Base-by-base conservation (phyloP, 2,113 vertebrate species). In the Trichechus manatus region DNA sequence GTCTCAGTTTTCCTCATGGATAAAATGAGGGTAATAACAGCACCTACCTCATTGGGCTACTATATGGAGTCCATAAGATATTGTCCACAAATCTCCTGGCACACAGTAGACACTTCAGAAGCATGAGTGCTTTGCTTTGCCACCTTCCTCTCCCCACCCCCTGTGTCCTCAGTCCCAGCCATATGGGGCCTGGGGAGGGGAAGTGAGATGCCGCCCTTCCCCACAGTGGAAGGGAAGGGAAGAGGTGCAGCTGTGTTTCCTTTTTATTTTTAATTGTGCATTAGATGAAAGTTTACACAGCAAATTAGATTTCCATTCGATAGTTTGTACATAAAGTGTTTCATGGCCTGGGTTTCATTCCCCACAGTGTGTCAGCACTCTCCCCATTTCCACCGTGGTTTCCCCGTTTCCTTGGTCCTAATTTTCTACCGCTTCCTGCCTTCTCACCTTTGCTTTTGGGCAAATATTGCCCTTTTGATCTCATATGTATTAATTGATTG, bases 121-220 rank as follows among this genome's bases (percentile, higher is more conserved):
- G 44, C n/a, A n/a, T 9, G 56, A 92, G 61, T 83, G 79, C 29
- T 91, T 61, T 85, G 78, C 85, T n/a, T 68, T 47, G 81, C 77
- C 39, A 85, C 53, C 39, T 70, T 27, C 90, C 39, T 31, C 22
- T 59, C 80, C 39, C 39, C 33, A 20, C 27, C 50, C 25, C n/a
- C 81, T 61, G 25, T 36, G 9, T 66, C 95, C 80, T 84, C 94
- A 84, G 3, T 27, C 44, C 42, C 59, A 80, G 82, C 77, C 96
- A 92, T 81, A 89, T 94, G 94, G 80, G 78, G 92, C 53, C 50
- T 20, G 0, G 31, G 36, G 56, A 94, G 94, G 63, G 92, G 95
- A 97, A 95, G 89, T 82, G 87, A 92, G 84, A 53, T 9, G 53
- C 72, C 22, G n/a, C 42, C 66, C 59, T 82, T 84, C 39, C 78